Evolutionary conservation across 1,140 invertebrate species (phyloP), one percentile per base, ranked within the genome.

Genomic region (Physella acuta): DNA sequence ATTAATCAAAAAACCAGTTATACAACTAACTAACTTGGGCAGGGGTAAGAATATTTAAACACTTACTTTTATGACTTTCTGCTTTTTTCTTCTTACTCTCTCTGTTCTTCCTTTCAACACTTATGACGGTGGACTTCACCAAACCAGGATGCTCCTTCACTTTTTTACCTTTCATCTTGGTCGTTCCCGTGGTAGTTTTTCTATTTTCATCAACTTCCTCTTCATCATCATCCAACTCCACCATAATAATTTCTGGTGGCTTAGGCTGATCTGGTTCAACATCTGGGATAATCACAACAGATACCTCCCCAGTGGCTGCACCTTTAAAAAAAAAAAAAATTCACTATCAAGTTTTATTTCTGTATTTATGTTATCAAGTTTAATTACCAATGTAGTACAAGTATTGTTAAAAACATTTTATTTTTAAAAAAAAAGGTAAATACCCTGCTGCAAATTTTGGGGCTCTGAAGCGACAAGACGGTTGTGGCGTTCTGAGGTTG

Each of bases 401-500:
- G 20, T 20, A 49, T 49, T 11, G 39, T 8, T 49, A 20, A 8
- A 11, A 8, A 11, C 8, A 49, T 49, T 8, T n/a, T n/a, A 55
- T 55, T n/a, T 5, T 16, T 11, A 5, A n/a, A 16, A 17, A 33
- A 60, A 17, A 8, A 5, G 8, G 20, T 34, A 26, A 60, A 28
- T 24, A 16, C n/a, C 5, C 34, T 61, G 59, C 16, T 31, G 39
- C 24, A 34, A 1, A n/a, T n/a, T n/a, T 11, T 61, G 59, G 3
- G 20, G 59, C 20, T 68, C 55, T 24, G 34, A 36, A 5, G 36
- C 66, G 26, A 68, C 28, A n/a, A 59, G 36, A 16, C 56, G 66
- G 24, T 36, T 33, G 24, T 68, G 66, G 14, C 66, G 37, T 14
- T 39, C 66, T n/a, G 55, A 59, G 44, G 66, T 68, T 8, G 66